phyloP scores from a whole-genome alignment of 2,888 invertebrate genomes.

The Crematogaster levior region DNA sequence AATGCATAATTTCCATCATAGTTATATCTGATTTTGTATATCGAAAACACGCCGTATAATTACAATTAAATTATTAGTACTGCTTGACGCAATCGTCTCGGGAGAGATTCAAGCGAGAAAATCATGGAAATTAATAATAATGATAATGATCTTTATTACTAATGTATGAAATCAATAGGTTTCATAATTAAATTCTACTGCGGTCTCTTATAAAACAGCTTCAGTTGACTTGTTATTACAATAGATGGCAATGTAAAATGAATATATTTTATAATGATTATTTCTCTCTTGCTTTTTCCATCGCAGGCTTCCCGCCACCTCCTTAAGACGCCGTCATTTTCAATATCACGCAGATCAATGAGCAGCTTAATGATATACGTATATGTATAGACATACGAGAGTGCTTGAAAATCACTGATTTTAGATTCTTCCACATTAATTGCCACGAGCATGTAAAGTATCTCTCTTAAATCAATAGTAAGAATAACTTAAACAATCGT shows the following conservation, averaged over 20 bases:
- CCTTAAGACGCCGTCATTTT: not conserved
- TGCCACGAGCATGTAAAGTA: not conserved
- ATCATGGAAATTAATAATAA: not conserved
- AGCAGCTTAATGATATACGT: constrained; percentile 28
- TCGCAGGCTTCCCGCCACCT: too few relatives aligned
- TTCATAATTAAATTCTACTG: not conserved
- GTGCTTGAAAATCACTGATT: constrained; percentile 37
- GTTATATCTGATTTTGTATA: not conserved
- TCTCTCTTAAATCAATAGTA: not conserved
- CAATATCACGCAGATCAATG: not conserved
- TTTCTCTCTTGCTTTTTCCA: constrained; percentile 6
- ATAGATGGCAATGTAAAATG: not conserved
- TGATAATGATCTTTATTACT: not conserved
- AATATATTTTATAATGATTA: constrained; percentile 11
- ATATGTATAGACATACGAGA: constrained; percentile 25
- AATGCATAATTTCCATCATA: not conserved
- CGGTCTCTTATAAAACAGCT: not conserved
- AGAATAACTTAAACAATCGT: not conserved
- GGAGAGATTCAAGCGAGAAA: not conserved
- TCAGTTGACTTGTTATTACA: not conserved
- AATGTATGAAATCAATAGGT: too few relatives aligned
- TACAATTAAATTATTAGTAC: not conserved
- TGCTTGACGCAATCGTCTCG: not conserved
- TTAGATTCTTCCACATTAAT: constrained; percentile 29
- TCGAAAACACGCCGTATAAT: not conserved